Conservation (phyloP, 1,140 invertebrate species). For the Copidosoma floridanum region DNA sequence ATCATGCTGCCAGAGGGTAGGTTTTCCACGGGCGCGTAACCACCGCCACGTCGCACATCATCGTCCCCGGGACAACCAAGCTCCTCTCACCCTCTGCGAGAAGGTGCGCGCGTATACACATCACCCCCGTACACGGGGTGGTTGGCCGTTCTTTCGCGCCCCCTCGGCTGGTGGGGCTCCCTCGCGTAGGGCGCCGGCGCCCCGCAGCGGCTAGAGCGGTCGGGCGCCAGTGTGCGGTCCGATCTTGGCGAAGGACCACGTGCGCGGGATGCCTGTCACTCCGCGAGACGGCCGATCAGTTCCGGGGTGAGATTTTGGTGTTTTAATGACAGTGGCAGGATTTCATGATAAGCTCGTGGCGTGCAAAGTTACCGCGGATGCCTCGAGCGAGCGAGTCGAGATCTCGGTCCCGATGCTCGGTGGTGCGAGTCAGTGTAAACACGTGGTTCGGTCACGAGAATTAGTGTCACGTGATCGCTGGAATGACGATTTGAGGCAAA, state of each 20-base stretch:
- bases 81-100: too few species aligned
- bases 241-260: conserved; percentile 53
- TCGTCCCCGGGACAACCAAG: too few species aligned
- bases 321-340: too few species aligned
- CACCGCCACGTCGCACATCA: too few species aligned
- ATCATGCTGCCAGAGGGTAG: too few species aligned
- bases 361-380: not conserved
- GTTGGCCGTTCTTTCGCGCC: too few species aligned
- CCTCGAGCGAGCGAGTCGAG: not conserved
- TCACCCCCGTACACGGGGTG: conserved; percentile 37
- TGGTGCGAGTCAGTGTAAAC: too few species aligned
- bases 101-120: conserved; percentile 6
- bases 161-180: conserved; percentile 35
- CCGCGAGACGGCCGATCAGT: conserved; percentile 14
- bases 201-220: conserved; percentile 41
- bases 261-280: conserved; percentile 25
- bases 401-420: not conserved
- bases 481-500: too few species aligned
- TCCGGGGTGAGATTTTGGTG: not conserved
- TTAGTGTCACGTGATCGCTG: too few species aligned
- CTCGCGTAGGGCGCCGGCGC: conserved; percentile 36
- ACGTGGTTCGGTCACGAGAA: too few species aligned
- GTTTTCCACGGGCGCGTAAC: too few species aligned
- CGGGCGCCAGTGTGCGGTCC: conserved; percentile 52
- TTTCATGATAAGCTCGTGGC: not conserved